A percentile compares a stretch with the other conserved stretches of the same genome.
Evolutionary conservation across 2,888 invertebrate genomes (phyloP).

Genomic region (Criorhina ranunculi): DNA sequence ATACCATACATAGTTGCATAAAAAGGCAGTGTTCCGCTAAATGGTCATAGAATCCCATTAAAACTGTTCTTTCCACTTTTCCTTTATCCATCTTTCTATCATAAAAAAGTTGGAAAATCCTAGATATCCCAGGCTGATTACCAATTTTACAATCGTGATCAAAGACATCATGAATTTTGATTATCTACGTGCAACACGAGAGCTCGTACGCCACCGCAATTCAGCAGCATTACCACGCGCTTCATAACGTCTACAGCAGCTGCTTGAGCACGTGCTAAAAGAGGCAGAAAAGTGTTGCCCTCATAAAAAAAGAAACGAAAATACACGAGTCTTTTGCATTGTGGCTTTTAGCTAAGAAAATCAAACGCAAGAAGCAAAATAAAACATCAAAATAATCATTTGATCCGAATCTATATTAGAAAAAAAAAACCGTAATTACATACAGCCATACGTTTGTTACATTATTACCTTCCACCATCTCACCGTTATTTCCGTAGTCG

Average conservation of each 20-base stretch:
- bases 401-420: slow-evolving; percentile 61
- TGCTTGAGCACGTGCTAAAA: slow-evolving; percentile 68
- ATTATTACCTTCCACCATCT: slow-evolving; percentile 57
- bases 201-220: slow-evolving; percentile 48
- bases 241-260: slow-evolving; percentile 48
- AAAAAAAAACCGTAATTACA: slow-evolving; percentile 24
- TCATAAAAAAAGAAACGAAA: too few relatives aligned
- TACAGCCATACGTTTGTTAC: slow-evolving; percentile 16
- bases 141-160: slow-evolving; percentile 64
- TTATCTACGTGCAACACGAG: slow-evolving; percentile 65
- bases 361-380: not conserved
- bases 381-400: slow-evolving; percentile 36
- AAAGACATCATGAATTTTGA: slow-evolving; percentile 65
- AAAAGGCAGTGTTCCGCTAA: slow-evolving; percentile 33
- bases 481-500: slow-evolving; percentile 64
- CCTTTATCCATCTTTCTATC: not conserved
- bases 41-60: slow-evolving; percentile 40
- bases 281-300: slow-evolving; percentile 4
- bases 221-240: slow-evolving; percentile 40
- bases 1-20: not conserved
- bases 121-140: slow-evolving; percentile 43
- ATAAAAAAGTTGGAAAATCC: slow-evolving; percentile 8
- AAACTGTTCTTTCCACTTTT: slow-evolving; percentile 55
- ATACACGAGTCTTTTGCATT: slow-evolving; percentile 16
- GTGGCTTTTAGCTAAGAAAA: slow-evolving; percentile 19